Conservation (phyloP, 2,888 invertebrate species). For the Amphipoea oculea region DNA sequence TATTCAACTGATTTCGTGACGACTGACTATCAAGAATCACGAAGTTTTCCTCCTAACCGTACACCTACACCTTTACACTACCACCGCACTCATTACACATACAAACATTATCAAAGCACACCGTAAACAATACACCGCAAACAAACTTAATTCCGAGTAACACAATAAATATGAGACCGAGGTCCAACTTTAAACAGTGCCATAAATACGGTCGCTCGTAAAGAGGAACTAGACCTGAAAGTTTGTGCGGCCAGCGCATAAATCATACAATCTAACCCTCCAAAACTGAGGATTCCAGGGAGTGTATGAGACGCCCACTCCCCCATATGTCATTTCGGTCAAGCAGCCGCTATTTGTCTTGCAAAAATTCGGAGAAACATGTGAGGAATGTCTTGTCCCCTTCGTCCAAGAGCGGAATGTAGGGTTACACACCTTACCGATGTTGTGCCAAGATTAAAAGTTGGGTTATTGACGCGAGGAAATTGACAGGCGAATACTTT, state of each 20-base stretch:
- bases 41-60: not conserved
- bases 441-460: slow-evolving; percentile 67
- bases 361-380: slow-evolving; percentile 87
- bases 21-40: not conserved
- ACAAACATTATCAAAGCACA: slow-evolving; percentile 44
- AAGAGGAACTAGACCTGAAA: slow-evolving; percentile 76
- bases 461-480: slow-evolving; percentile 61
- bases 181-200: slow-evolving; percentile 79
- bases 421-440: slow-evolving; percentile 70
- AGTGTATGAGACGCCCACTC: slow-evolving; percentile 80
- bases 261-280: slow-evolving; percentile 74
- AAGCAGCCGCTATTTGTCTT: slow-evolving; percentile 87
- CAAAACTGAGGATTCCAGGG: slow-evolving; percentile 78
- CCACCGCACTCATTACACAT: slow-evolving; percentile 3
- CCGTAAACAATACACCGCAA: slow-evolving; percentile 57
- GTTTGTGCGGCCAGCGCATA: slow-evolving; percentile 73
- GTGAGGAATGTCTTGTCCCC: slow-evolving; percentile 82
- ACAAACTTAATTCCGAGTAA: slow-evolving; percentile 70
- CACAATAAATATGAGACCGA: slow-evolving; percentile 71
- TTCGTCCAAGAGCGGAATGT: slow-evolving; percentile 71
- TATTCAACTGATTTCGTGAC: not conserved
- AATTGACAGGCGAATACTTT: slow-evolving; percentile 40
- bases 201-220: slow-evolving; percentile 83
- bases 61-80: not conserved
- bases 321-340: slow-evolving; percentile 88